Conservation (phyloP, 2,113 vertebrate genomes). For the Australoheros scitulus region DNA sequence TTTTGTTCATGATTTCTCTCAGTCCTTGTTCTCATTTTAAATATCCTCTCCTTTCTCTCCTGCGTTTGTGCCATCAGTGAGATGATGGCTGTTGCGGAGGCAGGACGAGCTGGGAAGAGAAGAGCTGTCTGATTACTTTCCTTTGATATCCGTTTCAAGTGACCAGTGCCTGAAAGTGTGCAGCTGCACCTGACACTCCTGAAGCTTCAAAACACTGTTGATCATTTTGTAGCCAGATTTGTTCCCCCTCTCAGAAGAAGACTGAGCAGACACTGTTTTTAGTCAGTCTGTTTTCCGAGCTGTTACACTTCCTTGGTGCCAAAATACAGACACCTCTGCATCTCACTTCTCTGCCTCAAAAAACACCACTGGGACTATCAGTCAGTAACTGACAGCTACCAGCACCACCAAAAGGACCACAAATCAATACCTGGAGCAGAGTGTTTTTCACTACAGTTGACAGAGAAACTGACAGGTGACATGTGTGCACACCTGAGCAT, state of each 20-base stretch:
- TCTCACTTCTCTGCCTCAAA: background rate
- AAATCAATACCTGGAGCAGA: slow-evolving; percentile 39
- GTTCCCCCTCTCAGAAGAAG: background rate
- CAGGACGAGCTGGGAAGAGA: background rate
- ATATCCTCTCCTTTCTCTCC: background rate
- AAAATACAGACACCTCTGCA: background rate
- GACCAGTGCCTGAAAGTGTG: background rate
- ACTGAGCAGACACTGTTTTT: background rate
- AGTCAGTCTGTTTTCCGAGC: background rate
- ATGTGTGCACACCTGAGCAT: background rate
- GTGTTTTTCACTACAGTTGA: slow-evolving; percentile 4
- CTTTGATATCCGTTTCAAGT: background rate
- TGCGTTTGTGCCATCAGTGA: background rate
- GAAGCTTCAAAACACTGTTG: background rate
- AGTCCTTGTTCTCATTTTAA: background rate
- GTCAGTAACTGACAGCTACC: slow-evolving; percentile 26
- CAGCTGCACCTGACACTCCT: background rate
- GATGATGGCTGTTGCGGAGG: slow-evolving; percentile 18
- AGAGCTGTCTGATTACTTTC: background rate
- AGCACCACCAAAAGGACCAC: slow-evolving; percentile 32
- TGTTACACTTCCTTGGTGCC: background rate
- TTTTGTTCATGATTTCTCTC: background rate
- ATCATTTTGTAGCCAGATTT: background rate
- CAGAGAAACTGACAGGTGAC: background rate
- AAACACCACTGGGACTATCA: slow-evolving; percentile 6